Base-by-base conservation (phyloP, 2,888 invertebrate genomes). In the Ischnus inquisitorius region DNA sequence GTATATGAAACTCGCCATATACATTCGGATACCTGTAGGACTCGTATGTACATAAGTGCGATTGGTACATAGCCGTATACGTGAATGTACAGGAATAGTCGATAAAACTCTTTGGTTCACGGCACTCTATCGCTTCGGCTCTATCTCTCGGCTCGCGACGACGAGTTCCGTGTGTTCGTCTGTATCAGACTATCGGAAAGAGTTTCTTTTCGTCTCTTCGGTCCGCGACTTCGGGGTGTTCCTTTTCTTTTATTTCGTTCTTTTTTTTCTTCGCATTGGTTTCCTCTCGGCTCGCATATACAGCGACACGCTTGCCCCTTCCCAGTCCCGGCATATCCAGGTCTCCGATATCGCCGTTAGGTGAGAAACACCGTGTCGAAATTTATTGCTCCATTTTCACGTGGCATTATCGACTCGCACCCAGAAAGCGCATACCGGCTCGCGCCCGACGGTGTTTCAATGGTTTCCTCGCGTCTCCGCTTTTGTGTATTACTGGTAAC, bases 361-460 rank as follows among this genome's bases (percentile, higher is more conserved):
- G 64, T 64, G 62, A 62, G 48, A 75, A 74, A 75, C 46, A 75
- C 43, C 14, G 62, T 57, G 62, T n/a, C 34, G 62, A 48, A 75
- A 75, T 75, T 75, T 75, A 75, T 75, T 51, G 74, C 74, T 64
- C 74, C 74, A 75, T 64, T 62, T 64, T 64, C 64, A 46, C 43
- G 62, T 48, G 28, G 34, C 48, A 75, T 75, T 64, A 48, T 64
- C 74, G 48, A 64, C 74, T 75, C 22, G 74, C 39, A 16, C 28
- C 62, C 39, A 62, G 62, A 62, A 62, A 39, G 62, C n/a, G 28
- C 62, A 39, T 34, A 62, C 16, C 62, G 28, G 34, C 34, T 62
- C 28, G 22, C 22, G 39, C 39, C 39, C 62, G 62, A 39, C 62
- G 62, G 39, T 34, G n/a, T 22, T 62, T 62, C 62, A 62, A 34